Evolutionary conservation across 2,888 invertebrate genomes (phyloP).

Genomic region (Pocota personata): DNA sequence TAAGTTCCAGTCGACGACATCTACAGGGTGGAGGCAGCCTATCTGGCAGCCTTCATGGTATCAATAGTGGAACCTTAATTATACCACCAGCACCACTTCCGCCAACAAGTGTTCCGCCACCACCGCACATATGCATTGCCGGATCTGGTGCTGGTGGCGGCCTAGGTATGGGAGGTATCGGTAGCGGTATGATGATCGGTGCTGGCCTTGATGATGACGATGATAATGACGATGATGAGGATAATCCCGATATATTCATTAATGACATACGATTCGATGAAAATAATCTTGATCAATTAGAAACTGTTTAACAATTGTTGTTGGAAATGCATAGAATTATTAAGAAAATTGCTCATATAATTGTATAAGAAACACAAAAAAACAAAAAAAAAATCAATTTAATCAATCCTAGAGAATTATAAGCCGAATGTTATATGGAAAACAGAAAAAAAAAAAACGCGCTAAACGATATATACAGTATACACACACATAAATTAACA

Average conservation of each 20-base stretch:
- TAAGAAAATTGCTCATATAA: constrained; percentile 66
- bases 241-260: constrained; percentile 79
- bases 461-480: constrained; percentile 42
- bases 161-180: constrained; percentile 75
- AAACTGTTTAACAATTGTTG: constrained; percentile 80
- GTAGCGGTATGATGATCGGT: constrained; percentile 79
- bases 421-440: constrained; percentile 48
- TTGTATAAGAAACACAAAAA: constrained; percentile 49
- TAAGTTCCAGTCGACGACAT: constrained; percentile 83
- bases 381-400: constrained; percentile 49
- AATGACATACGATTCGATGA: constrained; percentile 80
- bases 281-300: constrained; percentile 81
- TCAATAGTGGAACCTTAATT: constrained; percentile 81
- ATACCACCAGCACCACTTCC: constrained; percentile 83
- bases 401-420: constrained; percentile 64
- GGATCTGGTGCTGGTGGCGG: constrained; percentile 76
- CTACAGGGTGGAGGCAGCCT: constrained; percentile 82
- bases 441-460: constrained; percentile 46
- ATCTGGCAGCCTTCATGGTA: constrained; percentile 83
- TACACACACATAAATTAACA: constrained; percentile 29
- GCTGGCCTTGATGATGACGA: constrained; percentile 77
- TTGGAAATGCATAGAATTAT: constrained; percentile 60
- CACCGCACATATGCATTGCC: constrained; percentile 82
- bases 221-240: constrained; percentile 80
- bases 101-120: constrained; percentile 82